A percentile compares a stretch with the other conserved stretches of the same genome.
Evolutionary conservation across 2,113 vertebrate genomes (phyloP).

Genomic region (Athene noctua): DNA sequence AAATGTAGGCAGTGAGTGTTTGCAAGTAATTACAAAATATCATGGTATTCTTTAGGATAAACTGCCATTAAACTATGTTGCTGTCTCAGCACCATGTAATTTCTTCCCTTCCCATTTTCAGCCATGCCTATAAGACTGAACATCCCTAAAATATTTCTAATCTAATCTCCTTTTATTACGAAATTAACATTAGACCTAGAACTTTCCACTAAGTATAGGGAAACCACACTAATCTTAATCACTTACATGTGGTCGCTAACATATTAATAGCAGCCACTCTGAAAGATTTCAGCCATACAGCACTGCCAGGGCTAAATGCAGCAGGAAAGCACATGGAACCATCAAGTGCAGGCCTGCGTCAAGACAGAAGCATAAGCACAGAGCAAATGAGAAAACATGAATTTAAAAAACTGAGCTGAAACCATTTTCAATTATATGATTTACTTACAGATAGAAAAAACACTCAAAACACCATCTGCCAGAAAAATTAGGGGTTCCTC

Average conservation of each 20-base stretch:
- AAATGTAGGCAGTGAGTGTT: background rate
- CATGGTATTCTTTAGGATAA: background rate
- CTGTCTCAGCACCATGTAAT: background rate
- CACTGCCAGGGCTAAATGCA: fast-evolving
- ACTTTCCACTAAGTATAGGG: background rate
- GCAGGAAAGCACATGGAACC: background rate
- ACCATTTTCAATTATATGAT: background rate
- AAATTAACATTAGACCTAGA: background rate
- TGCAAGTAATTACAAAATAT: background rate
- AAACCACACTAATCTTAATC: background rate
- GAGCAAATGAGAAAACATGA: background rate
- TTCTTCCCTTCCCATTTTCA: background rate
- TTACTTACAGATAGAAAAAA: background rate
- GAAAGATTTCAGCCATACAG: background rate
- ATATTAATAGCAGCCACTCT: background rate
- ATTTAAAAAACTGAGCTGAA: background rate
- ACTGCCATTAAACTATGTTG: background rate
- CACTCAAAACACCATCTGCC: background rate
- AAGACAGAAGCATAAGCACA: background rate
- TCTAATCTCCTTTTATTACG: background rate
- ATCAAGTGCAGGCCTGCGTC: background rate
- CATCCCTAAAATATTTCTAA: background rate
- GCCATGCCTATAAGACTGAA: background rate
- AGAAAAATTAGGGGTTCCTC: background rate
- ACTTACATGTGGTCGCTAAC: background rate